Evolutionary conservation across 2,888 invertebrate genomes (phyloP), one percentile per base, ranked within the genome.

Genomic region (Drosophila falleni): DNA sequence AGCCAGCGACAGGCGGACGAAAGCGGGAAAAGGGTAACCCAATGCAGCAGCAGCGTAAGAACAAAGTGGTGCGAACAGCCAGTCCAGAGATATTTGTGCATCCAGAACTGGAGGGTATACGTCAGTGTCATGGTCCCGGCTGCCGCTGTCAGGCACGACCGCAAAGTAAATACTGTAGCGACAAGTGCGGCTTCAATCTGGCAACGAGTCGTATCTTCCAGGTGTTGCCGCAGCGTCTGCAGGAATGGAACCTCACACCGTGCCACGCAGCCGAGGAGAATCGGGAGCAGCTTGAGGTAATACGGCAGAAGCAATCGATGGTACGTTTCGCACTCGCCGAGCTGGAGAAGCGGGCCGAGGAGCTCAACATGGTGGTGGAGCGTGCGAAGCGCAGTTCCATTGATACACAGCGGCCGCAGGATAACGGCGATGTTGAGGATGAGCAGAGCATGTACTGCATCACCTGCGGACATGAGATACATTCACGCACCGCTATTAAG

Each of bases 381-480:
- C 93, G 96, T 29, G 97, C 97, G 0, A 96, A 95, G 81, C 95
- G 95, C 72, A 95, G 96, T 3, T 94, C 94, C 0, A 94, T 96
- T 13, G 96, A 96, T 90, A 94, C 94, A 0, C 75, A 74, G 4
- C 94, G 94, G 60, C 91, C 93, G 2, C 93, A 94, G 49, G 95
- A 95, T n/a, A 85, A 81, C 29, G 94, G 94, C 69, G 96, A 96
- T 69, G 93, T 94, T 8, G 94, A 94, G 78, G 95, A 94, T 71
- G 95, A 96, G 84, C 92, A 92, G 71, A 97, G 96, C 55, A 97
- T 98, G 94, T 98, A 98, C 92, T 99, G 99, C 92, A 97, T 99
- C 35, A 98, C 98, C 0, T 99, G 99, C 93, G 99, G 99, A 0
- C 97, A 97, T 91, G 98, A 99, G 93, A 96, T 99, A 69, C 97